Evolutionary conservation across 2,113 vertebrate genomes (phyloP).

Genomic region (human (Homo sapiens)): GRCh38 chr3:173141501-173142000

Average conservation of each 20-base stretch:
- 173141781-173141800: too few relatives aligned
- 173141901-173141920: not conserved
- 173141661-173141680: too few relatives aligned
- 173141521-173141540: not conserved
- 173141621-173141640: not conserved
- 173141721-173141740: too few relatives aligned
- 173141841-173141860: not conserved
- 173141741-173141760: too few relatives aligned
- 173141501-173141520: not conserved
- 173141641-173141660: not conserved
- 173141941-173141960: not conserved
- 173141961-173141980: not conserved
- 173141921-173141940: not conserved
- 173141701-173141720: too few relatives aligned
- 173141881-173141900: not conserved
- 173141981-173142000: not conserved
- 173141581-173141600: not conserved
- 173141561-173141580: not conserved
- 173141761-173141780: too few relatives aligned
- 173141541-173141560: not conserved
- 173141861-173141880: not conserved
- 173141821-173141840: not conserved
- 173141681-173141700: too few relatives aligned
- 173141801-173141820: not conserved
- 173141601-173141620: not conserved